Evolutionary conservation across 2,797 vertebrate genomes (phyloP).

Genomic region (Gobionotothen gibberifrons): DNA sequence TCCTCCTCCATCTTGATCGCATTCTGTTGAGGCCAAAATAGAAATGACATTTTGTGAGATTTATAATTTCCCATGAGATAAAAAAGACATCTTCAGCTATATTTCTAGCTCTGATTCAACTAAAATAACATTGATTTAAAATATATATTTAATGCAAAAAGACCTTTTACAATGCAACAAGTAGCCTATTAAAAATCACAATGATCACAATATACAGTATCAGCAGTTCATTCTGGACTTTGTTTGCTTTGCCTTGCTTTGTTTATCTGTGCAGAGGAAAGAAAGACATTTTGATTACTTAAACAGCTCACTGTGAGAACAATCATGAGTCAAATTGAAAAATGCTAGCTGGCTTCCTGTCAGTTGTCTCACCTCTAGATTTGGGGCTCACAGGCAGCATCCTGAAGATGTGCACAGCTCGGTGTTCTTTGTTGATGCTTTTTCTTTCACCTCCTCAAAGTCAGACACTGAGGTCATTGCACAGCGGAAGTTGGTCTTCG

Average conservation of each 20-base stretch:
- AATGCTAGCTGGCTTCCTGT: slow-evolving; percentile 27
- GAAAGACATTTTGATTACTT: slow-evolving; percentile 12
- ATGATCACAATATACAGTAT: background rate
- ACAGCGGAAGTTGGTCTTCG: slow-evolving; percentile 98
- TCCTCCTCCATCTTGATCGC: too few species aligned
- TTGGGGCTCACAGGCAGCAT: slow-evolving; percentile 88
- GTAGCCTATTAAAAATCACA: background rate
- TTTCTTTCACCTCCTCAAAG: slow-evolving; percentile 94
- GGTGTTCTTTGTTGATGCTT: slow-evolving; percentile 93
- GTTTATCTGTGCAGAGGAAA: slow-evolving; percentile 82
- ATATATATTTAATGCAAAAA: slow-evolving; percentile 16
- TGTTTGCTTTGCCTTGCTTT: slow-evolving; percentile 79
- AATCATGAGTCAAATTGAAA: background rate
- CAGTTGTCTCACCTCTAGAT: slow-evolving; percentile 65
- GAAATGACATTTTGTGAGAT: too few species aligned
- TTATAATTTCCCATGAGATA: too few species aligned
- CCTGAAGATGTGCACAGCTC: slow-evolving; percentile 92
- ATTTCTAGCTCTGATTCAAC: too few species aligned
- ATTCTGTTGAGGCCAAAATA: too few species aligned
- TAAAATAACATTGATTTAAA: too few species aligned
- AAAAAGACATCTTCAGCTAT: too few species aligned
- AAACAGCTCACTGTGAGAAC: background rate
- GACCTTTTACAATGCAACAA: background rate
- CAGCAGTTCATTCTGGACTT: slow-evolving; percentile 79
- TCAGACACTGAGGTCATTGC: slow-evolving; percentile 98